Percentiles rank a stretch among this genome's conserved stretches.
Conservation (phyloP, 2,113 vertebrate genomes). For the Barbus barbus region DNA sequence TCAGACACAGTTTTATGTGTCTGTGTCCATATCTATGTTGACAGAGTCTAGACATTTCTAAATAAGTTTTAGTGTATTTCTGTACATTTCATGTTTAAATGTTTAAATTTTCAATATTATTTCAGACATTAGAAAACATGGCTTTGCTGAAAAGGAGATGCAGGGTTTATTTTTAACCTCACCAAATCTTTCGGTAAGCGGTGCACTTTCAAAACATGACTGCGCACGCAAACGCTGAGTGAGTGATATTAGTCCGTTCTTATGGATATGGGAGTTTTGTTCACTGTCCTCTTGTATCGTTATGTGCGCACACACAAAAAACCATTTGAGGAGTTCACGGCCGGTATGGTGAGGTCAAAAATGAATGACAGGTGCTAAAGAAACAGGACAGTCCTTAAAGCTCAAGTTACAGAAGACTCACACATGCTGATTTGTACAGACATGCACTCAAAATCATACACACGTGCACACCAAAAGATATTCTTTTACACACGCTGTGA, state of each 20-base stretch:
- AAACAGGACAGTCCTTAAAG: constrained; percentile 50
- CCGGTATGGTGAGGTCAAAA: constrained; percentile 35
- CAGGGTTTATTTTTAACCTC: constrained; percentile 22
- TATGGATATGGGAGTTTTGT: constrained; percentile 2
- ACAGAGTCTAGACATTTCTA: constrained; percentile 5
- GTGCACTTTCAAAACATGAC: constrained; percentile 12
- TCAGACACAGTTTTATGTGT: neutral
- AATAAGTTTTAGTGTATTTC: constrained; percentile 8
- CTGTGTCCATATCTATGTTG: neutral
- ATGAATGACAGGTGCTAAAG: constrained; percentile 55
- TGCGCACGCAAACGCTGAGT: neutral
- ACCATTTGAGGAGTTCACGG: constrained; percentile 42
- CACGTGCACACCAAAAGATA: neutral
- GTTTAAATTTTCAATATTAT: constrained; percentile 39
- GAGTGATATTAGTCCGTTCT: constrained; percentile 26
- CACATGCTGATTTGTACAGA: constrained; percentile 37
- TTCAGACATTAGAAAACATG: constrained; percentile 1
- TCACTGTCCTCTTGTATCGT: neutral
- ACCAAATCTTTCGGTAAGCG: constrained; percentile 19
- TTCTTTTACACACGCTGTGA: neutral
- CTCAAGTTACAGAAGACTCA: constrained; percentile 43
- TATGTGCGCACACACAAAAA: constrained; percentile 30
- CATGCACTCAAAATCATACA: constrained; percentile 39
- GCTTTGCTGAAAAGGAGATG: constrained; percentile 18
- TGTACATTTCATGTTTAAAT: neutral